Evolutionary conservation across 2,888 invertebrate genomes (phyloP).

Genomic region (Idaea aversata): DNA sequence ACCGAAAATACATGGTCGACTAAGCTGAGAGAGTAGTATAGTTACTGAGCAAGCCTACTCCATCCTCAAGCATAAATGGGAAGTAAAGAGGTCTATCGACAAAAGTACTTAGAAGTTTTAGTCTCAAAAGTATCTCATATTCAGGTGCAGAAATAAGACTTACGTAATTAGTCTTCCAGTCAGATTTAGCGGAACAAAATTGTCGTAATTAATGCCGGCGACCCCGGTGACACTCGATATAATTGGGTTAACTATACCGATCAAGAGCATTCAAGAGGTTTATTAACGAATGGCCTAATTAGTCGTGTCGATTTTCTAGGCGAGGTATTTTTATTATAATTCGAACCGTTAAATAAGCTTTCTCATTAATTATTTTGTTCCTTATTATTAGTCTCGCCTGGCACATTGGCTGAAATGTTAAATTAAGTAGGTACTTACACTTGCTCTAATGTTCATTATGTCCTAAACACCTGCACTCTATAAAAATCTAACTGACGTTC

Average conservation of each 20-base stretch:
- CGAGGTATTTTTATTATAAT: conserved; percentile 19
- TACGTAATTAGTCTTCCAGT: conserved; percentile 35
- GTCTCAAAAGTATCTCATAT: background rate
- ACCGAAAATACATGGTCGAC: too few relatives aligned
- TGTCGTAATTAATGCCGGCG: conserved; percentile 53
- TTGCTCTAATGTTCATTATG: background rate
- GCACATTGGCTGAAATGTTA: background rate
- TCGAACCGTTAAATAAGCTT: background rate
- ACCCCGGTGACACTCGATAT: conserved; percentile 53
- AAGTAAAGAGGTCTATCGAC: too few relatives aligned
- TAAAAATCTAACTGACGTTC: too few relatives aligned
- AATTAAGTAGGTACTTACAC: background rate
- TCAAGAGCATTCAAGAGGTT: conserved; percentile 41
- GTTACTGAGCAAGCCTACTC: too few relatives aligned
- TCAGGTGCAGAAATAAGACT: conserved; percentile 8
- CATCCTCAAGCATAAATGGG: too few relatives aligned
- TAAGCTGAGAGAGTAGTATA: too few relatives aligned
- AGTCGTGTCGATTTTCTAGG: conserved; percentile 43
- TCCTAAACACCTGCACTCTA: background rate
- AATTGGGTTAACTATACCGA: conserved; percentile 73
- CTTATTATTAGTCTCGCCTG: background rate
- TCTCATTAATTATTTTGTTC: background rate
- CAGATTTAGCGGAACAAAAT: conserved; percentile 53
- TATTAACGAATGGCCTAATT: conserved; percentile 69
- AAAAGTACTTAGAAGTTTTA: too few relatives aligned